These are phyloP conservation scores for Rhyacophila brunnea DNA, from an alignment of 1,140 invertebrate species.

Conservation along the genomic window DNA sequence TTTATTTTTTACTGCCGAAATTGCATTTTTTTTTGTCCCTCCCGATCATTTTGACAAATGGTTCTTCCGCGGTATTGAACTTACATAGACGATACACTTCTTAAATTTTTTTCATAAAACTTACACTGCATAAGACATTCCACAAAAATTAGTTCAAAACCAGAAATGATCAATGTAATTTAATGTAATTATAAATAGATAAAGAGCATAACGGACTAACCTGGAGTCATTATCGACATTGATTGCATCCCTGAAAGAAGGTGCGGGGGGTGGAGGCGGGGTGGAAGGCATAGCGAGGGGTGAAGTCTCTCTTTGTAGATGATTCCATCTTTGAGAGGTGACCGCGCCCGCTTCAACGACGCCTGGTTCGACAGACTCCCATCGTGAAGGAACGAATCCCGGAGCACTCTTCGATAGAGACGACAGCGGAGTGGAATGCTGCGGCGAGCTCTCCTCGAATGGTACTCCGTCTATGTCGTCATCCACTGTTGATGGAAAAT, in stretches of 20 bases:
- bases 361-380: conserved; percentile 93
- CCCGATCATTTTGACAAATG: no score
- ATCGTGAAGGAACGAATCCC: conserved; percentile 85
- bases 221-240: conserved; percentile 33
- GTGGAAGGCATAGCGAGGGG: conserved; percentile 38
- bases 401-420: conserved; percentile 41
- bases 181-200: no score
- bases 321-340: conserved; percentile 87
- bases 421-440: conserved; percentile 7
- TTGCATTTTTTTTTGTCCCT: no score
- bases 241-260: conserved; percentile 10
- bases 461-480: conserved; percentile 80
- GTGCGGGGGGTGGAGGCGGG: conserved; percentile 19
- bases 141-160: no score
- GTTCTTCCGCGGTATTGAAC: no score
- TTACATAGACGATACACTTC: no score
- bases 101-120: no score
- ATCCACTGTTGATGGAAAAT: conserved; percentile 44
- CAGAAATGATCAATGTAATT: no score
- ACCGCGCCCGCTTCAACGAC: conserved; percentile 80
- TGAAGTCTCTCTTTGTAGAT: conserved; percentile 31
- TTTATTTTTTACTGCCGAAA: no score
- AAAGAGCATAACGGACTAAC: no score
- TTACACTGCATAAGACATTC: no score
- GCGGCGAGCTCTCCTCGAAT: conserved; percentile 53